phyloP scores from a whole-genome alignment of 2,888 invertebrate species.

The Caenorhabditis imperialis region DNA sequence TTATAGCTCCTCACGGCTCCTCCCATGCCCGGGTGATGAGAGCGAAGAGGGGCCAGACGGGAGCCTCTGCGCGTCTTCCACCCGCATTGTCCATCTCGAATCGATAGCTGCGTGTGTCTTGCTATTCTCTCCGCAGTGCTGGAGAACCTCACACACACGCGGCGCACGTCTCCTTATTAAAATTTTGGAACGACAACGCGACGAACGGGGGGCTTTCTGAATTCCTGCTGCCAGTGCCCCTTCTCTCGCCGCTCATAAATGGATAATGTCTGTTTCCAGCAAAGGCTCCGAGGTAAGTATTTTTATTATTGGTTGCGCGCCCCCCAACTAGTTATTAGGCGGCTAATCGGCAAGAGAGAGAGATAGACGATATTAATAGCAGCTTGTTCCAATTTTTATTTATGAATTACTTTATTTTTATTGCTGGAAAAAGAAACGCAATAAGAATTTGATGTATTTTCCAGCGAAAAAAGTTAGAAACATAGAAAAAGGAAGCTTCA shows the following conservation, averaged over 20 bases:
- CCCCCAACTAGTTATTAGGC: conserved; percentile 28
- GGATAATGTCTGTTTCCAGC: conserved; percentile 59
- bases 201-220: conserved; percentile 34
- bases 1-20: conserved; percentile 50
- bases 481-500: neutral
- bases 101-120: conserved; percentile 51
- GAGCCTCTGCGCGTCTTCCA: conserved; percentile 43
- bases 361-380: no score
- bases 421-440: neutral
- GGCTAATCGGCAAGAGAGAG: conserved; percentile 28
- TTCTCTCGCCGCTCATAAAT: conserved; percentile 34
- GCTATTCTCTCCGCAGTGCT: conserved; percentile 31
- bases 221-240: conserved; percentile 33
- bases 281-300: conserved; percentile 47
- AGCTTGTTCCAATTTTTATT: conserved; percentile 1
- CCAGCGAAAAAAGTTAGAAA: no score
- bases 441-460: no score
- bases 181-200: conserved; percentile 48
- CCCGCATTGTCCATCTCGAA: conserved; percentile 26
- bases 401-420: neutral
- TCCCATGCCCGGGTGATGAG: conserved; percentile 40
- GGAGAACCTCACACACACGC: conserved; percentile 16
- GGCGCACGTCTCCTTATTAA: conserved; percentile 48
- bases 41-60: conserved; percentile 44
- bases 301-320: conserved; percentile 3